Evolutionary conservation across 2,888 invertebrate genomes (phyloP).

Genomic region (Athalia circularis): DNA sequence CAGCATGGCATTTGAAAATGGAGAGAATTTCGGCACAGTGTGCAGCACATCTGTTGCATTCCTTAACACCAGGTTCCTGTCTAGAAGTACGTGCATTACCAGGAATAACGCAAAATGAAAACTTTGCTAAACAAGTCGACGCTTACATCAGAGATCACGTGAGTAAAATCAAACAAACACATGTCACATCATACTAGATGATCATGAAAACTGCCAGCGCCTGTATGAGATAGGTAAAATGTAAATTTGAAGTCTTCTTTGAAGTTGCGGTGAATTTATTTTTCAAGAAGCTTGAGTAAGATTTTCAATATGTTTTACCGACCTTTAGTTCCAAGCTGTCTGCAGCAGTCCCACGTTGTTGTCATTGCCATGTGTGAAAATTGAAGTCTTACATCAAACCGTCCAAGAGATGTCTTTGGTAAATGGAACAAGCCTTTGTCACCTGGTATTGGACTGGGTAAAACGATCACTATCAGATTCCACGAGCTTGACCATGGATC

Average conservation of each 20-base stretch:
- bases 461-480: slow-evolving; percentile 59
- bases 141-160: slow-evolving; percentile 82
- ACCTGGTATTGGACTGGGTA: slow-evolving; percentile 81
- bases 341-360: slow-evolving; percentile 80
- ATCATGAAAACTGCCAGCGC: neutral
- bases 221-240: neutral
- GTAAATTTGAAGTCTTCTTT: neutral
- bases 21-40: slow-evolving; percentile 84
- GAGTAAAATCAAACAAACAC: slow-evolving; percentile 62
- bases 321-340: slow-evolving; percentile 79
- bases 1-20: slow-evolving; percentile 87
- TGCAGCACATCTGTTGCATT: slow-evolving; percentile 78
- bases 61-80: slow-evolving; percentile 77
- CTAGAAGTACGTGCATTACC: slow-evolving; percentile 77
- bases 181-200: neutral
- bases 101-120: slow-evolving; percentile 75
- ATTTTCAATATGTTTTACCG: neutral
- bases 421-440: slow-evolving; percentile 78
- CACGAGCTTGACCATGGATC: slow-evolving; percentile 70
- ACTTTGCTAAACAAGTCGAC: slow-evolving; percentile 81
- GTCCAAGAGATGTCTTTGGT: slow-evolving; percentile 80
- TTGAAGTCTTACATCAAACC: slow-evolving; percentile 86
- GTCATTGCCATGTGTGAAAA: slow-evolving; percentile 81
- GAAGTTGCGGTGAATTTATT: no score
- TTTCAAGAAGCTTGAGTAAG: no score